These are phyloP conservation scores for Agrochola lychnidis DNA, from an alignment of 2,888 invertebrate genomes.

Conservation along the genomic window DNA sequence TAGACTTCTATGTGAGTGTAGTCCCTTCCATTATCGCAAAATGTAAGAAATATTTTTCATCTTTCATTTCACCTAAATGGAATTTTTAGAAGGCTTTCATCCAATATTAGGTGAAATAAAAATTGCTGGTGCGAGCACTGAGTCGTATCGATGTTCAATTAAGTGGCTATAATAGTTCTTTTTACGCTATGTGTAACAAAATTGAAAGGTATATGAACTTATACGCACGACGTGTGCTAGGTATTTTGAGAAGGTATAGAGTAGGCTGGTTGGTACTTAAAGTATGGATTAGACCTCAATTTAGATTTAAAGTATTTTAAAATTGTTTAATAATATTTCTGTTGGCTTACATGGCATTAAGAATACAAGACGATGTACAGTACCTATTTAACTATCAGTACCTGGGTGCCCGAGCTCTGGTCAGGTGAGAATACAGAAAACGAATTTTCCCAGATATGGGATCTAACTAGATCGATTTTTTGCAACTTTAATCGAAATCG, in stretches of 20 bases:
- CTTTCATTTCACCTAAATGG: conserved; percentile 23
- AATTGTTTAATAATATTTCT: background rate
- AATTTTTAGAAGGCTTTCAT: conserved; percentile 26
- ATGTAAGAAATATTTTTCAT: conserved; percentile 8
- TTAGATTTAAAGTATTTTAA: background rate
- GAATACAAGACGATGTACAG: too few relatives aligned
- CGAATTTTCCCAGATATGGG: too few relatives aligned
- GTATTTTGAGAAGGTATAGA: background rate
- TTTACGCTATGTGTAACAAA: background rate
- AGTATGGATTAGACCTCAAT: background rate
- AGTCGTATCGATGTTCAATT: conserved; percentile 20
- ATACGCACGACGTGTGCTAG: background rate
- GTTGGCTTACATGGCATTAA: background rate
- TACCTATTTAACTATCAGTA: too few relatives aligned
- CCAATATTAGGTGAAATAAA: conserved; percentile 39
- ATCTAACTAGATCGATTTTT: too few relatives aligned
- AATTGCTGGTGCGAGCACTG: conserved; percentile 12
- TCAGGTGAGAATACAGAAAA: too few relatives aligned
- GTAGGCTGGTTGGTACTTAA: background rate
- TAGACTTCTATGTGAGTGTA: background rate
- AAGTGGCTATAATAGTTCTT: background rate
- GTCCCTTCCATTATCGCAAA: background rate
- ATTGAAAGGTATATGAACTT: background rate
- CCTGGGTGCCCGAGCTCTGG: too few relatives aligned
- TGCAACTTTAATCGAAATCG: too few relatives aligned